Base-by-base conservation (phyloP, 2,888 invertebrate genomes). In the Cheilosia vulpina region DNA sequence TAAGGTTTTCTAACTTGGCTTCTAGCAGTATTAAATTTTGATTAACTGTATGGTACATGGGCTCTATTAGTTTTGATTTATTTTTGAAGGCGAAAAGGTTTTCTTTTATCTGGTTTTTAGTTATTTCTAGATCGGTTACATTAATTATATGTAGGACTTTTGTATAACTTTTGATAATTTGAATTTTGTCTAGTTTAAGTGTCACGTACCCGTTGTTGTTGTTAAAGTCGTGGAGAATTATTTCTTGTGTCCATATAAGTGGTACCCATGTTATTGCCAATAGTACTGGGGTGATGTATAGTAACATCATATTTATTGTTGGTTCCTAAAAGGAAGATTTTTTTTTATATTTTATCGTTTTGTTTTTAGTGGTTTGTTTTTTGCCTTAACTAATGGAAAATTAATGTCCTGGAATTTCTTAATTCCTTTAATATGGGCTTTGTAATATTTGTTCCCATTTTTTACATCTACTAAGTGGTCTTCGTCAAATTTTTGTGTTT, bases 331-430 rank as follows among this genome's bases (percentile, higher is more conserved):
- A 31, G 31, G 9, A 27, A 31, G 9, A 9, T 31, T 31, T 31
- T 31, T 31, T 31, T 31, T 31, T 31, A 9, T 2, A 31, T 31
- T 31, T 31, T 9, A 31, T 31, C 31, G 31, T 31, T 31, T 31
- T 31, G 31, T 31, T 31, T 7, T 31, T 5, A 31, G 31, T 31
- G 31, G 31, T 31, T 31, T 31, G 4, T 5, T 31, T 31, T 31
- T 31, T 31, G 9, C 31, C 0, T 31, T 31, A 31, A 31, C 4
- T 31, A 0, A 31, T 31, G 31, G 31, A 31, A 31, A 31, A 31
- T 31, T 31, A 31, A 31, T 81, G 19, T 87, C 68, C 62, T 87
- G 87, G 34, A 71, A 77, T 41, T 84, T 84, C 50, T 83, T 87
- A 5, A 52, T 76, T 58, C n/a, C 53, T 72, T 80, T 87, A 15